Conservation (phyloP, 2,888 invertebrate genomes). For the Empis livida region DNA sequence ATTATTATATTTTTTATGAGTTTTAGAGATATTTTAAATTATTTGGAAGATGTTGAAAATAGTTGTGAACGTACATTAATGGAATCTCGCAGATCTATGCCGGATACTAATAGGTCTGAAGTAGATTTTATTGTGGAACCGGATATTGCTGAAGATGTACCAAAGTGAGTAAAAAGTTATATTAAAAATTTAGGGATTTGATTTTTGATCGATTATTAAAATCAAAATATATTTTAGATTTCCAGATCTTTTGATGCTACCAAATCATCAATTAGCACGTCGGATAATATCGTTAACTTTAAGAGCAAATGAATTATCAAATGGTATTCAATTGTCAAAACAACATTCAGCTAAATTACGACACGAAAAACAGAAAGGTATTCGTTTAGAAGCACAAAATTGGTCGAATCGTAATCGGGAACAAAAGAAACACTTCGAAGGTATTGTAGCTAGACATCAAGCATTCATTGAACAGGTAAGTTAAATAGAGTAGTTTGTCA, state of each 20-base stretch:
- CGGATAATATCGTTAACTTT: conserved; percentile 30
- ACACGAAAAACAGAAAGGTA: conserved; percentile 31
- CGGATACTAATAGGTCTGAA: conserved; percentile 32
- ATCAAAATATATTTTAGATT: conserved; percentile 18
- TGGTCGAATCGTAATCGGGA: conserved; percentile 38
- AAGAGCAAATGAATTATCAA: conserved; percentile 34
- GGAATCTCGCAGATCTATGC: conserved; percentile 30
- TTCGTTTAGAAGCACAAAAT: conserved; percentile 33
- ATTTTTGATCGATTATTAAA: no score
- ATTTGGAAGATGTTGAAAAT: conserved; percentile 34
- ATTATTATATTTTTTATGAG: background rate
- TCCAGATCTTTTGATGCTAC: conserved; percentile 33
- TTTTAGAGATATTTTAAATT: conserved; percentile 31
- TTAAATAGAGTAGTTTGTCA: no score
- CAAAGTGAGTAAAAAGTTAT: conserved; percentile 26
- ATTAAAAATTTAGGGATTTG: background rate
- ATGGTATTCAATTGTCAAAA: conserved; percentile 33
- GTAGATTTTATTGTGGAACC: conserved; percentile 34
- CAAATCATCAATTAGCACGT: conserved; percentile 35
- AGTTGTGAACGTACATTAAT: conserved; percentile 34
- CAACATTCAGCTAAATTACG: conserved; percentile 33
- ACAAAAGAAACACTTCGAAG: conserved; percentile 60
- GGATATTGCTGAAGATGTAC: conserved; percentile 34
- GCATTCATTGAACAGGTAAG: conserved; percentile 64
- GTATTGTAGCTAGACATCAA: conserved; percentile 62